Evolutionary conservation across 2,888 invertebrate species (phyloP), one percentile per base, ranked within the genome.

Genomic region (Antitype chi): DNA sequence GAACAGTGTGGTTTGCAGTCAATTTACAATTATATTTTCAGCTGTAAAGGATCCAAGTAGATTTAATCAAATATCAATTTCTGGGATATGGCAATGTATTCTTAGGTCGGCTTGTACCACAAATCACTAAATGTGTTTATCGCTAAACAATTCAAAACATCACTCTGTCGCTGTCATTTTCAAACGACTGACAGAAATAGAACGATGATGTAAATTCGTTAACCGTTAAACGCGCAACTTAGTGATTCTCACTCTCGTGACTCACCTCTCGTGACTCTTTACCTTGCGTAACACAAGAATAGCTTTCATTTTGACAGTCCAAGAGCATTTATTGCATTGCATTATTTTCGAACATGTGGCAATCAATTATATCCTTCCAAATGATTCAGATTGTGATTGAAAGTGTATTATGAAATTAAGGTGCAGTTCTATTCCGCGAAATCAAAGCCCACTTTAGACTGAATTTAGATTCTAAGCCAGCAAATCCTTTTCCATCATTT

Each of bases 401-500:
- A 38, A 5, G 38, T 38, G 38, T 38, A 6, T 38, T 38, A 38
- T 6, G 5, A 3, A 38, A 38, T 38, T 5, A 38, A 6, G 38
- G 38, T 5, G 4, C 6, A 32, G 32, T 25, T 60, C 20, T 52
- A 17, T 68, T 17, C 17, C 17, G 0, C n/a, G 8, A 76, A 76
- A 55, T 55, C 20, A 74, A 59, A 47, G 20, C 62, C 32, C 23
- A n/a, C 32, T 38, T n/a, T n/a, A 23, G 15, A 38, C 13, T 49
- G n/a, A 11, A 32, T 60, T 64, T 72, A 60, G 70, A 69, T 32
- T 70, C 47, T 23, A 70, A 76, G 70, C 28, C 43, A 59, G 63
- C 32, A 38, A 69, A 38, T 13, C 9, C 53, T 53, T 53, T 55
- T 47, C 64, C 17, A 57, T 23, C 59, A 28, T n/a, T 59, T 55